These are phyloP conservation scores for Punctoribates punctum DNA, from an alignment of 2,888 invertebrate species.

Conservation along the genomic window DNA sequence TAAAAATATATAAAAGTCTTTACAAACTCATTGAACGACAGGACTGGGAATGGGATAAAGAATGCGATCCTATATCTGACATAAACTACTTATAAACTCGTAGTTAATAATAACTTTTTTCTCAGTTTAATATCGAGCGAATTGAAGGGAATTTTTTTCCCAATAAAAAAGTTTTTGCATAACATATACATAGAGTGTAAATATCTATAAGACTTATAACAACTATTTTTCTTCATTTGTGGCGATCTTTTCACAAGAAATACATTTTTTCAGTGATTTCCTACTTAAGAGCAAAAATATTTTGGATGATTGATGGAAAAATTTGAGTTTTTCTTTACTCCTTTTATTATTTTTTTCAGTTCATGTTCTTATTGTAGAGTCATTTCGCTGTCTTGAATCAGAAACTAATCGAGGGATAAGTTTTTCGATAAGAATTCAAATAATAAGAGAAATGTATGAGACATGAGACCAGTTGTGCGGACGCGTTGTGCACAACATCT, in stretches of 20 bases:
- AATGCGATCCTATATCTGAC: constrained; percentile 3
- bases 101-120: constrained; percentile 16
- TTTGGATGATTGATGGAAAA: constrained; percentile 5
- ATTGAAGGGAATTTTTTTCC: too few relatives aligned
- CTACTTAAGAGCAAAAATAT: background rate
- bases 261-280: constrained; percentile 1
- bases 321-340: background rate
- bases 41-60: background rate
- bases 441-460: background rate
- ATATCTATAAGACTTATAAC: constrained; percentile 8
- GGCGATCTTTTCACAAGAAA: constrained; percentile 19
- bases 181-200: background rate
- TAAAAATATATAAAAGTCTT: background rate
- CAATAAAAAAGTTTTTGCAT: too few relatives aligned
- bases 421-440: background rate
- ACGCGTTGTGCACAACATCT: background rate
- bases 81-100: background rate
- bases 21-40: background rate
- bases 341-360: background rate
- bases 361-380: background rate
- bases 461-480: background rate
- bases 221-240: constrained; percentile 1
- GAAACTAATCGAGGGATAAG: background rate
- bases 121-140: background rate
- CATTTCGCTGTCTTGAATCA: background rate